These are phyloP conservation scores for Psittacula echo DNA, from an alignment of 2,797 vertebrate species.

Conservation along the genomic window DNA sequence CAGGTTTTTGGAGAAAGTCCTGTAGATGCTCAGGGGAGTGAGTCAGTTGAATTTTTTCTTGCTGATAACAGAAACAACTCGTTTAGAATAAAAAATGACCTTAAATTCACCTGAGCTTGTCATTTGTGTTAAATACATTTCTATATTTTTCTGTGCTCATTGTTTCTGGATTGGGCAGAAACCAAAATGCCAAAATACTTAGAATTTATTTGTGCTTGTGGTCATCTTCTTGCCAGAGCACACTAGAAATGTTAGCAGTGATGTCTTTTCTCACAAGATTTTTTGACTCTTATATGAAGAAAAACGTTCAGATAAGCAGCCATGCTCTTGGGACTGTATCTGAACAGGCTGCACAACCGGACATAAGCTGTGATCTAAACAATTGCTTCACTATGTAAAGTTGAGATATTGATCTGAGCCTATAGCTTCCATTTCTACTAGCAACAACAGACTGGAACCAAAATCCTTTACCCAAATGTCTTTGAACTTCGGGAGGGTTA, in stretches of 20 bases:
- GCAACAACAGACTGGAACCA: not conserved
- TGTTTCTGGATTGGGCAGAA: not conserved
- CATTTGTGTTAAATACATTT: not conserved
- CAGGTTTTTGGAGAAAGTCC: not conserved
- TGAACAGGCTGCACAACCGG: not conserved
- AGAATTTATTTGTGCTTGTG: not conserved
- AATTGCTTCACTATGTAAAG: not conserved
- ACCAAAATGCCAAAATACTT: not conserved
- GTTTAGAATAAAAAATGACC: not conserved
- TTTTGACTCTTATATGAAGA: not conserved
- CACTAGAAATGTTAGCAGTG: not conserved
- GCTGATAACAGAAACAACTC: not conserved
- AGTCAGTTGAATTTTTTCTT: not conserved
- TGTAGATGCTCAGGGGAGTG: not conserved
- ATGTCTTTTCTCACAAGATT: not conserved
- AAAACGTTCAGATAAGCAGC: not conserved
- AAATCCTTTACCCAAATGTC: not conserved
- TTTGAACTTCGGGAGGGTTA: not conserved
- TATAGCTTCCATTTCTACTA: not conserved
- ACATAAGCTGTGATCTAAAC: not conserved
- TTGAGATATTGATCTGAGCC: not conserved
- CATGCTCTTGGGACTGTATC: not conserved
- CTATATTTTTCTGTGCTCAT: not conserved
- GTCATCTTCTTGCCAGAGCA: not conserved
- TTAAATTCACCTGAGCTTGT: not conserved